Evolutionary conservation across 2,888 invertebrate species (phyloP).

Genomic region (Automeris io): DNA sequence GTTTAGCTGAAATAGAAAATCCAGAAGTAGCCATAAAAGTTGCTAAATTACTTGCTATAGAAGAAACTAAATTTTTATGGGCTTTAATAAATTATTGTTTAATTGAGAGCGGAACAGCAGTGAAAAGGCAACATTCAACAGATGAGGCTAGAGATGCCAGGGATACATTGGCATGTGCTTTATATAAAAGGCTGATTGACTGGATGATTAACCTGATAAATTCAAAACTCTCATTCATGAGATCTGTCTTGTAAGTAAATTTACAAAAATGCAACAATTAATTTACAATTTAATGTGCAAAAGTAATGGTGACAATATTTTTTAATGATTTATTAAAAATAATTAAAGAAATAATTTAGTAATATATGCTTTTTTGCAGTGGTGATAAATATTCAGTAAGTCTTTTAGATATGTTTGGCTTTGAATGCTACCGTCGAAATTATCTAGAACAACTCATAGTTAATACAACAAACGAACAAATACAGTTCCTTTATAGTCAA

Average conservation of each 20-base stretch:
- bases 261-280: neutral
- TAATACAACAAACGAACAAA: conserved; percentile 93
- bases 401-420: conserved; percentile 92
- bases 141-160: conserved; percentile 90
- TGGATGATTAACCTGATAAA: conserved; percentile 93
- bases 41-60: conserved; percentile 84
- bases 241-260: conserved; percentile 89
- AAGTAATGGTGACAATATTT: conserved; percentile 4
- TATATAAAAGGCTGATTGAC: conserved; percentile 91
- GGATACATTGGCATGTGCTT: conserved; percentile 89
- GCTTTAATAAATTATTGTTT: conserved; percentile 91
- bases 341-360: conserved; percentile 7
- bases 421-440: conserved; percentile 93
- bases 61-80: conserved; percentile 90
- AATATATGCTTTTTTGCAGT: conserved; percentile 67
- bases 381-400: conserved; percentile 90
- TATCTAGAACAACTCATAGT: conserved; percentile 91
- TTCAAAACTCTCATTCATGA: conserved; percentile 86
- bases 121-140: conserved; percentile 81
- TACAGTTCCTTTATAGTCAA: conserved; percentile 96
- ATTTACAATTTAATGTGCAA: conserved; percentile 1
- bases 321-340: too few relatives aligned
- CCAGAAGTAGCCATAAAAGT: conserved; percentile 83
- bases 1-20: conserved; percentile 84
- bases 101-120: conserved; percentile 84